Evolutionary conservation across 2,113 vertebrate genomes (phyloP).

Genomic region (Tachysurus fulvidraco): DNA sequence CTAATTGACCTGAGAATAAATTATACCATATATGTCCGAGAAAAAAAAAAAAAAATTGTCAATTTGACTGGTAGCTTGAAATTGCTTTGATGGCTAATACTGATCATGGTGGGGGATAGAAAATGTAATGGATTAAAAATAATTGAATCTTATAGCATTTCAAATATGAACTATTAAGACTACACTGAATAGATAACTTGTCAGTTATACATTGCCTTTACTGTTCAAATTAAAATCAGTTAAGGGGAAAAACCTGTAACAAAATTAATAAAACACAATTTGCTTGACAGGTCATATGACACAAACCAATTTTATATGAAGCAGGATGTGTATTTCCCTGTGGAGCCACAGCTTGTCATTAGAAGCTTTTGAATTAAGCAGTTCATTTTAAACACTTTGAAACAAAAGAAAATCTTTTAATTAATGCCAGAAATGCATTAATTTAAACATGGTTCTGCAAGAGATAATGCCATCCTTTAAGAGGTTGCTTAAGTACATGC

Average conservation of each 20-base stretch:
- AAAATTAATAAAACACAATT: constrained; percentile 15
- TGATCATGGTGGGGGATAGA: background rate
- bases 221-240: background rate
- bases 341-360: constrained; percentile 27
- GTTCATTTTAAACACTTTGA: constrained; percentile 42
- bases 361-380: constrained; percentile 38
- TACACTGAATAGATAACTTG: background rate
- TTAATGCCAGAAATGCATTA: constrained; percentile 44
- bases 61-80: background rate
- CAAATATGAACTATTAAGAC: background rate
- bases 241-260: background rate
- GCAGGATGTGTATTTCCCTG: constrained; percentile 15
- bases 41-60: background rate
- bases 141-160: background rate
- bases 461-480: constrained; percentile 1
- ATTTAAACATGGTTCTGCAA: constrained; percentile 27
- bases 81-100: background rate
- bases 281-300: constrained; percentile 14
- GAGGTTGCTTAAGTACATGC: background rate
- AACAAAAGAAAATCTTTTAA: constrained; percentile 33
- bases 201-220: background rate
- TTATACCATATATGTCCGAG: background rate
- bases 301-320: constrained; percentile 31
- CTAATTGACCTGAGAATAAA: constrained; percentile 36
- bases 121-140: background rate